phyloP scores from a whole-genome alignment of 2,113 vertebrate species.

The Ageneiosus marmoratus region DNA sequence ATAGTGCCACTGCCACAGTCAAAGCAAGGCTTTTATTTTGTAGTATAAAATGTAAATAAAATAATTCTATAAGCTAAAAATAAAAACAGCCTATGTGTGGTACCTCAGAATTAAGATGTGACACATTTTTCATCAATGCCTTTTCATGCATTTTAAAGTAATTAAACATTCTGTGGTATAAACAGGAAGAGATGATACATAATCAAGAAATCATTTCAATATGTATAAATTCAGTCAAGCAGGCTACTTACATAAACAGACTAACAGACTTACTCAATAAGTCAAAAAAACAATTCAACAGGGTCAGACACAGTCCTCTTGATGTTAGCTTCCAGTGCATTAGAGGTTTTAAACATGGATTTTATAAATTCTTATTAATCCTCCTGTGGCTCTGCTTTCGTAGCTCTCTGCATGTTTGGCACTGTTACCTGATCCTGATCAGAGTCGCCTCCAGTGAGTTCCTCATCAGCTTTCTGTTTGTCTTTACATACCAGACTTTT shows the following conservation, averaged over 20 bases:
- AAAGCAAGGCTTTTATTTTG: background rate
- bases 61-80: background rate
- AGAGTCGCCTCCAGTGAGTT: conserved; percentile 66
- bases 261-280: background rate
- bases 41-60: background rate
- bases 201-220: conserved; percentile 18
- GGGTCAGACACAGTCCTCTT: background rate
- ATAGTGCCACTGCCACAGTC: background rate
- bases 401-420: background rate
- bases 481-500: conserved; percentile 2
- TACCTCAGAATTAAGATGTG: background rate
- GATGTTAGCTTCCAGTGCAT: background rate
- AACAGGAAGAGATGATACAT: background rate
- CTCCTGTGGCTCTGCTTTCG: conserved; percentile 53
- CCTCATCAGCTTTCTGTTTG: conserved; percentile 62
- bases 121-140: background rate
- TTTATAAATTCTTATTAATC: conserved; percentile 22
- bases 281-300: background rate
- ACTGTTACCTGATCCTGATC: conserved; percentile 4
- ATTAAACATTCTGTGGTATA: background rate
- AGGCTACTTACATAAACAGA: no score
- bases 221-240: background rate
- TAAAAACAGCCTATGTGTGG: background rate
- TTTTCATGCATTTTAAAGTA: background rate
- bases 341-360: background rate